Percentiles rank a stretch among this genome's conserved stretches.
Conservation (phyloP, 1,140 invertebrate genomes). For the Philotrypesis tridentata region DNA sequence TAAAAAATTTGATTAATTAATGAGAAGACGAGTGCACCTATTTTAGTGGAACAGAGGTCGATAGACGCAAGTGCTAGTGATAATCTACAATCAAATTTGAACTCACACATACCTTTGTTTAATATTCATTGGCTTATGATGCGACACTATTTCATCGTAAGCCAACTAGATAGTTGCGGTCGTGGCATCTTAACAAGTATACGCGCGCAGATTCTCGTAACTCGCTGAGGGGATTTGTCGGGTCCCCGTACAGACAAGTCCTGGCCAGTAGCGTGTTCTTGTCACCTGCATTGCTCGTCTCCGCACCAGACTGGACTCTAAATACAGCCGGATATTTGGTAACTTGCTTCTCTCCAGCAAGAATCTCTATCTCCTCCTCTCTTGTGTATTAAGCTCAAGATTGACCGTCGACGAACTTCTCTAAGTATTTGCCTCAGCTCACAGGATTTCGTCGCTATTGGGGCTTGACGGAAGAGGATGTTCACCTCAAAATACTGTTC, state of each 20-base stretch:
- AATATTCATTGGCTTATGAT: neutral
- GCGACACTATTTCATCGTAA: neutral
- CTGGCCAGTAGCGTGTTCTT: conserved; percentile 3
- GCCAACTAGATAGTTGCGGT: neutral
- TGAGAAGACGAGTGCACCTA: too few relatives aligned
- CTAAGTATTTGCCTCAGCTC: neutral
- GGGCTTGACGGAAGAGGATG: neutral
- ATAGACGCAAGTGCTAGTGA: too few relatives aligned
- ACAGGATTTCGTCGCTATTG: neutral
- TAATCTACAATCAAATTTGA: too few relatives aligned
- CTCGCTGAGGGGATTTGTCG: conserved; percentile 17
- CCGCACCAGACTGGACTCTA: neutral
- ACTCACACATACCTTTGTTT: neutral
- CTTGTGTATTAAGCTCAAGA: conserved; percentile 13
- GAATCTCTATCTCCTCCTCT: neutral
- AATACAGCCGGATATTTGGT: conserved; percentile 18
- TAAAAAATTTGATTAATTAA: too few relatives aligned
- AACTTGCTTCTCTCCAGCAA: neutral
- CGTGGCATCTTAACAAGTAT: neutral
- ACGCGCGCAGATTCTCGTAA: neutral
- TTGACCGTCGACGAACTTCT: neutral
- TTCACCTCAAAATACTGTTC: too few relatives aligned
- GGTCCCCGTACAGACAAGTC: neutral
- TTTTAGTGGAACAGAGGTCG: too few relatives aligned
- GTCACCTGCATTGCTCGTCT: conserved; percentile 17